Base-by-base conservation (phyloP, 2,797 vertebrate genomes). In the Pantherophis alleghaniensis region DNA sequence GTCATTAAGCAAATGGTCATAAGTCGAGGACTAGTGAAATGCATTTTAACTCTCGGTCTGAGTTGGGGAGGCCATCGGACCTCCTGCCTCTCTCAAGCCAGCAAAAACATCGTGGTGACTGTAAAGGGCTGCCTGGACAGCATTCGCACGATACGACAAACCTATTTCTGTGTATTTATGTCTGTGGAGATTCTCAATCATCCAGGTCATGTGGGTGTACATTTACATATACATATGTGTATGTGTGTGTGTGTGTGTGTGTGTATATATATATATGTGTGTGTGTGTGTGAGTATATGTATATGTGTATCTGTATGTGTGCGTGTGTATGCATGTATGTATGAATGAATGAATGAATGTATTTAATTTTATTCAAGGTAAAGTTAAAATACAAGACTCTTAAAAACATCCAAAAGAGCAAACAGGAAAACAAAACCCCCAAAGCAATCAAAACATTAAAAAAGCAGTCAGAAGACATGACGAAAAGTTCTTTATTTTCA, bases 141-240 rank as follows among this genome's bases (percentile, higher is more conserved):
- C 2, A 9, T 37, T 74, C 32, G 0, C 18, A 22, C 0, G 0
- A 42, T 22, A 20, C 3, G 7, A 1, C 32, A 9, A 10, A 42
- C 18, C 69, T 20, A 20, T 32, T 74, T 24, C 51, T 1, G 69
- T 7, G 0, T 37, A 10, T 37, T 42, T 79, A 37, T 0, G 13
- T 32, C 28, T 16, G 5, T 66, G 63, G 63, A 66, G 63, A n/a
- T 7, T 66, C 63, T 66, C 28, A 66, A 14, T 14, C 13, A 66
- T n/a, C 63, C 63, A 66, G 28, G 63, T n/a, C 2, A 5, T 0
- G 0, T 14, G 4, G 4, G 0, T 66, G 63, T 55, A 11, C 11
- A 12, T 55, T 11, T 11, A 56, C 55, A 56, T 10, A 0, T 59
- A 22, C 6, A 6, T 7, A 3, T 28, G 61, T 28, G 1, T 63